phyloP scores from a whole-genome alignment of 1,140 invertebrate species.

The Condylostylus longicornis region DNA sequence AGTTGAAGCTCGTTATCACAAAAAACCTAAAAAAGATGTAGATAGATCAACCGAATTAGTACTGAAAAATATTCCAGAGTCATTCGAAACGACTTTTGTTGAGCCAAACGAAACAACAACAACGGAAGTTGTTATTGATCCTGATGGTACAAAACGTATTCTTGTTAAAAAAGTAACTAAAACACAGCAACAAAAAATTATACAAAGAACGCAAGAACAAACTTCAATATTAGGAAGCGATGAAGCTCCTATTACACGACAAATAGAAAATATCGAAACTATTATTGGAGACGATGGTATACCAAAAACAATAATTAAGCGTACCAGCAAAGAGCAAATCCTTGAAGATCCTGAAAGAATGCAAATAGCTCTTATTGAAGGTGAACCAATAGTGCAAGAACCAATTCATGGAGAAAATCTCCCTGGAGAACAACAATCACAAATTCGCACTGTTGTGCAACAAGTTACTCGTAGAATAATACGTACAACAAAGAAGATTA shows the following conservation, averaged over 20 bases:
- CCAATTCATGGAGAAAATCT: no score
- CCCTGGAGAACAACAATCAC: no score
- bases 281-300: no score
- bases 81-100: slow-evolving; percentile 59
- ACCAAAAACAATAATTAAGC: no score
- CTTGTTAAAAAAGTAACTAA: slow-evolving; percentile 52
- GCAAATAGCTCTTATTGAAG: slow-evolving; percentile 38
- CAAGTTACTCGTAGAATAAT: slow-evolving; percentile 62
- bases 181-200: slow-evolving; percentile 34
- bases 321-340: no score
- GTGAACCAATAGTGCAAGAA: slow-evolving; percentile 37
- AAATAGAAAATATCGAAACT: no score
- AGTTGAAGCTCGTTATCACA: slow-evolving; percentile 56
- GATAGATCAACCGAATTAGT: slow-evolving; percentile 29
- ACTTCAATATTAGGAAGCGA: no score
- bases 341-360: no score
- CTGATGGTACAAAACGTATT: slow-evolving; percentile 65
- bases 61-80: slow-evolving; percentile 42
- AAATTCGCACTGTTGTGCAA: slow-evolving; percentile 57
- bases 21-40: slow-evolving; percentile 20
- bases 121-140: slow-evolving; percentile 61
- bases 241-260: no score
- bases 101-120: slow-evolving; percentile 59
- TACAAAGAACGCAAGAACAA: slow-evolving; percentile 21
- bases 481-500: slow-evolving; percentile 54